Base-by-base conservation (phyloP, 2,888 invertebrate species). In the Amorpha juglandis region DNA sequence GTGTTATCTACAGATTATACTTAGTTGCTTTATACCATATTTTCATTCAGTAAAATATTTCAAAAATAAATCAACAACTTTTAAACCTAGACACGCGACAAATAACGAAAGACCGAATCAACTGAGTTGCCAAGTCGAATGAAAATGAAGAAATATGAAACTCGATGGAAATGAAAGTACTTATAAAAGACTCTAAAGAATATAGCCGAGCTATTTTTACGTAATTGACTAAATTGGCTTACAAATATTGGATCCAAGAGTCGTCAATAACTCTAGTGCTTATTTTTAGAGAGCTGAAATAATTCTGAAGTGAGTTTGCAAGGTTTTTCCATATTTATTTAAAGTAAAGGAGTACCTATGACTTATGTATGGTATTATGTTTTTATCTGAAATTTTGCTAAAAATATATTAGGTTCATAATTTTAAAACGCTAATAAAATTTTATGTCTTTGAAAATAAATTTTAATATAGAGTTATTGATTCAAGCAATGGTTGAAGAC, bases 171-270 rank as follows among this genome's bases (percentile, higher is more conserved):
- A 48, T 63, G 63, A 48, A 16, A 64, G 58, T 48, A 35, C 55
- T 58, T 67, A 35, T 58, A 33, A 63, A 67, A 63, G 53, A 35
- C 53, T 53, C 38, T n/a, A 65, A 69, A 67, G 68, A 71, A 73
- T 63, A 70, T 62, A 67, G 50, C 50, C 45, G 47, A 42, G 62
- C 53, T 68, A 63, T 67, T 65, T 63, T 63, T 63, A 55, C 45
- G 50, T 67, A 63, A 69, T 67, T 58, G 62, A 67, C 65, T 62
- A 65, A 67, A 69, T 68, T 65, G 69, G 62, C 65, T 45, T 14
- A 51, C 63, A 38, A 67, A 65, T 66, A 66, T 55, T 68, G 51
- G 55, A 67, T 63, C 63, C 65, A 52, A 63, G 50, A 64, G 53
- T 53, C 51, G 65, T 53, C 53, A 64, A 58, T 62, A 38, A 58